Evolutionary conservation across 2,888 invertebrate species (phyloP).

Genomic region (Pandemis cinnamomeana): DNA sequence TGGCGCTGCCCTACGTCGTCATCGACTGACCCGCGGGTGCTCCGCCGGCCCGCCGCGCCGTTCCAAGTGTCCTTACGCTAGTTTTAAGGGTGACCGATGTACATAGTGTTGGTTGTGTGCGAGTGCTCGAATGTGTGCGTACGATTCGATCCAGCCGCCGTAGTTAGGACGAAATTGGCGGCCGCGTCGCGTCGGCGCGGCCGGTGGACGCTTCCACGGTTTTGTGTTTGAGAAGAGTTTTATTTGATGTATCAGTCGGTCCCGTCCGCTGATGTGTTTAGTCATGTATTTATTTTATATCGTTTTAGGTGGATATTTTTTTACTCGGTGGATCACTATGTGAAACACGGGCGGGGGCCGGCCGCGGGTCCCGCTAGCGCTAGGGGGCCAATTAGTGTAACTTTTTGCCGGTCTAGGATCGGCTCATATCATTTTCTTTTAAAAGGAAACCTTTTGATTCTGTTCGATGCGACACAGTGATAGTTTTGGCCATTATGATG

Average conservation of each 20-base stretch:
- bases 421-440: constrained; percentile 26
- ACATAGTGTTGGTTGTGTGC: constrained; percentile 50
- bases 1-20: constrained; percentile 98
- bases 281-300: constrained; percentile 63
- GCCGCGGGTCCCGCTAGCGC: constrained; percentile 17
- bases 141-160: constrained; percentile 57
- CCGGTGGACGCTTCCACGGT: constrained; percentile 28
- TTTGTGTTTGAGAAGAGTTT: constrained; percentile 46
- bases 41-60: constrained; percentile 49
- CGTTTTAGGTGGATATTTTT: constrained; percentile 51
- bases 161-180: constrained; percentile 54
- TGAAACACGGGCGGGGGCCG: constrained; percentile 44
- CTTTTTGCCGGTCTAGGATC: constrained; percentile 25
- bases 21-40: constrained; percentile 88
- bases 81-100: constrained; percentile 63
- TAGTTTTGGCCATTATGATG: constrained; percentile 25
- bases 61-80: constrained; percentile 81
- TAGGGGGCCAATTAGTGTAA: constrained; percentile 35
- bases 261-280: constrained; percentile 52
- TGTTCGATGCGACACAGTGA: not conserved
- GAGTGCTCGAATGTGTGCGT: constrained; percentile 66
- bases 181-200: constrained; percentile 35
- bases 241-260: constrained; percentile 49
- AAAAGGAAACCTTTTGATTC: constrained; percentile 1
- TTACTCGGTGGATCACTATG: constrained; percentile 51